A percentile compares a stretch with the other conserved stretches of the same genome.
Evolutionary conservation across 1,140 invertebrate genomes (phyloP).

Genomic region (Drosophila prosaltans): DNA sequence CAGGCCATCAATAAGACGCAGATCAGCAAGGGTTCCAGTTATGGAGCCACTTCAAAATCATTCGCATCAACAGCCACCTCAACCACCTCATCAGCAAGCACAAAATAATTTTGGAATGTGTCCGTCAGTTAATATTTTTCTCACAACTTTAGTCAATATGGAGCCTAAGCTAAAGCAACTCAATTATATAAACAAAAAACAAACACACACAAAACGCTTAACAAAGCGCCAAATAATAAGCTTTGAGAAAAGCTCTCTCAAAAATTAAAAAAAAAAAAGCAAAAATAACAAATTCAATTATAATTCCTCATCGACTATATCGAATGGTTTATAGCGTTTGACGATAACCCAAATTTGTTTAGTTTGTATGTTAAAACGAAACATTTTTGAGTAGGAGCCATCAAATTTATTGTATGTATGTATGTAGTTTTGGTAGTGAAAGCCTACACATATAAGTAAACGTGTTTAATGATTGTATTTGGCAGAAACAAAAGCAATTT

Average conservation of each 20-base stretch:
- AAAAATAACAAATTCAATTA: constrained; percentile 41
- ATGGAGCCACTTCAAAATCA: constrained; percentile 84
- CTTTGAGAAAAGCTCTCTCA: constrained; percentile 21
- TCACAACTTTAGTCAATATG: constrained; percentile 57
- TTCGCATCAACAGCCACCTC: not conserved
- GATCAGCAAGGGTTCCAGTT: constrained; percentile 91
- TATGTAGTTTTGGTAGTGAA: constrained; percentile 44
- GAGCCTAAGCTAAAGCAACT: constrained; percentile 62
- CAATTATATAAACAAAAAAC: constrained; percentile 53
- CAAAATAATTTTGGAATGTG: constrained; percentile 65
- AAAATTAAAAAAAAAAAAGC: constrained; percentile 18
- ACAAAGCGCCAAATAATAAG: constrained; percentile 14
- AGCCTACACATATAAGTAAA: constrained; percentile 49
- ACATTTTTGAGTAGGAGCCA: constrained; percentile 33
- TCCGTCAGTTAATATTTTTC: constrained; percentile 38
- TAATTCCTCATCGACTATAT: constrained; percentile 31
- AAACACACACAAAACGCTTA: constrained; percentile 12
- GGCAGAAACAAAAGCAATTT: constrained; percentile 36
- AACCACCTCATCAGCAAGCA: constrained; percentile 41
- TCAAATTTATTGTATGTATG: constrained; percentile 45
- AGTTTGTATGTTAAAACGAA: constrained; percentile 45
- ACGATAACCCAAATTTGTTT: constrained; percentile 45
- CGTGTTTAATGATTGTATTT: constrained; percentile 52
- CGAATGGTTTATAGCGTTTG: constrained; percentile 31
- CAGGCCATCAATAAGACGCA: constrained; percentile 92